Evolutionary conservation across 2,888 invertebrate species (phyloP), one percentile per base, ranked within the genome.

Genomic region (Eurytoma adleriae): DNA sequence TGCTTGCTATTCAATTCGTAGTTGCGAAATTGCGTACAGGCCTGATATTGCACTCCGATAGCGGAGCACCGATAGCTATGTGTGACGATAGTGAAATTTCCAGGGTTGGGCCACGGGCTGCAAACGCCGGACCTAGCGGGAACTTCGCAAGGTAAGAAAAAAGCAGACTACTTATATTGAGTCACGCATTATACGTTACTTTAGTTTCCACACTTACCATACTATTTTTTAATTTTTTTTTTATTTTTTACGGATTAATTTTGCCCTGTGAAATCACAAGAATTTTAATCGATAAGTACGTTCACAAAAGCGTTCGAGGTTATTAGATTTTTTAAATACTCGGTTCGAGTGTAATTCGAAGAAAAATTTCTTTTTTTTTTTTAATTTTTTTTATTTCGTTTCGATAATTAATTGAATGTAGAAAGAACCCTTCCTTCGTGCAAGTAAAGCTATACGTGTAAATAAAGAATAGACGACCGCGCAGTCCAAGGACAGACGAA

Each of bases 61-160:
- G 64, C 62, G 70, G 85, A 81, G 85, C 83, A 82, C 80, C 83
- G 84, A 82, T 86, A 85, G 84, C 90, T 89, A 90, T 86, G 87
- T 87, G 84, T 91, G 87, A 91, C 88, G 81, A 86, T 85, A 91
- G 91, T 90, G 84, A 91, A 90, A 91, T 91, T 91, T 91, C 90
- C 91, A 91, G 91, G 90, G 83, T 85, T 91, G 87, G 88, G 90
- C 84, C 91, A 90, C 84, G 90, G 90, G 83, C 86, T 91, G 82
- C 90, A 90, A 86, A 90, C 90, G 84, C 92, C 93, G 81, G 96
- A 96, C 91, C 92, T 96, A 90, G 96, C 96, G 86, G 95, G 95
- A 90, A 96, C 96, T 89, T 96, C 96, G 88, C 96, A 96, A 96
- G 96, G 96, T 96, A 91, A 91, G 90, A 88, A 52, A 76, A 12